Conservation (phyloP, 2,888 invertebrate genomes). For the Metacarcinus magister region DNA sequence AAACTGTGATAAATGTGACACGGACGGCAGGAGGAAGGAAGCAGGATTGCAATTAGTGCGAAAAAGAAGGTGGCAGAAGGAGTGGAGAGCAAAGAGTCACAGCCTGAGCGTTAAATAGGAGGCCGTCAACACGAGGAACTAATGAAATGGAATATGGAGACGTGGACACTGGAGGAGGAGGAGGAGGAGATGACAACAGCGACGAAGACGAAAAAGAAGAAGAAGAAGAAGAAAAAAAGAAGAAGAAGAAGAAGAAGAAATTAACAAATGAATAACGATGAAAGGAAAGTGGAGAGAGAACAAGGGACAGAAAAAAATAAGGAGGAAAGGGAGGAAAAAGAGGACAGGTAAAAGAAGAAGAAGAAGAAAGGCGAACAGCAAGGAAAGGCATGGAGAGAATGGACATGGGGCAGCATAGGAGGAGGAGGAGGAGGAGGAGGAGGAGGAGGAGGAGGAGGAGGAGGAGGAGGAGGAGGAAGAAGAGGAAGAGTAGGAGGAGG, state of each 20-base stretch:
- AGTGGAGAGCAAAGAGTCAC: background rate
- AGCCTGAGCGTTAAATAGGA: background rate
- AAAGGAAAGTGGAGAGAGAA: background rate
- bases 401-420: background rate
- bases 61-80: background rate
- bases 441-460: conserved; percentile 15
- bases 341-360: too few species aligned
- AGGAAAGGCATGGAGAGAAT: background rate
- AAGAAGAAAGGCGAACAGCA: too few species aligned
- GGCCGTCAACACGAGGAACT: background rate
- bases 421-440: background rate
- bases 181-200: too few species aligned
- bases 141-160: background rate
- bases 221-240: background rate
- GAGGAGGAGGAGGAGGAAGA: conserved; percentile 37
- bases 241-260: background rate
- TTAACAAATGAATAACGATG: background rate
- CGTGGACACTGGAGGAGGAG: background rate
- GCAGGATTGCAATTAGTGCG: background rate
- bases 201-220: conserved; percentile 33
- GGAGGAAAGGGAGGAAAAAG: background rate
- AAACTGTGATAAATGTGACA: background rate
- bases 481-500: background rate
- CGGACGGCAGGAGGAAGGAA: background rate
- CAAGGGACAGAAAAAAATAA: background rate